Evolutionary conservation across 2,113 vertebrate genomes (phyloP).

Genomic region (Phodopus roborovskii): DNA sequence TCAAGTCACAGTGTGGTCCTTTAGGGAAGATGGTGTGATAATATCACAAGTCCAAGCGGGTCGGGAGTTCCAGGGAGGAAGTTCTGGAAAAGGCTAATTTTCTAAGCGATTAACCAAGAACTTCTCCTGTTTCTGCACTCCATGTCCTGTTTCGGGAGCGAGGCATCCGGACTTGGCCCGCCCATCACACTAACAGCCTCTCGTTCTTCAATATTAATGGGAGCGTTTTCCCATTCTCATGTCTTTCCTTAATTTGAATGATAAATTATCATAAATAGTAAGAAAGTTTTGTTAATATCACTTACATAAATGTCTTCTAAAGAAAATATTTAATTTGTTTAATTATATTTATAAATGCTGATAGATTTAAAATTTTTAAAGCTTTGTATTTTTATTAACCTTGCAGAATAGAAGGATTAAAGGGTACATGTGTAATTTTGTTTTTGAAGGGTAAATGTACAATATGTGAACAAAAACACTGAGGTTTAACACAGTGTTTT

Average conservation of each 20-base stretch:
- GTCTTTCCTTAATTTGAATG: conserved; percentile 73
- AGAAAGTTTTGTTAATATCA: conserved; percentile 75
- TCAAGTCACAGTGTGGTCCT: conserved; percentile 59
- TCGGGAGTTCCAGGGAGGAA: conserved; percentile 75
- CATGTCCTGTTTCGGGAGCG: conserved; percentile 76
- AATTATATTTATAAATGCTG: conserved; percentile 79
- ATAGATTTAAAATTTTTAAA: conserved; percentile 78
- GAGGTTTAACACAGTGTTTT: conserved; percentile 64
- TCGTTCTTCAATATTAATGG: conserved; percentile 67
- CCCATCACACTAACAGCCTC: conserved; percentile 70
- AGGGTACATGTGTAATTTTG: conserved; percentile 61
- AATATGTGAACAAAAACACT: conserved; percentile 70
- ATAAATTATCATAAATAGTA: conserved; percentile 75
- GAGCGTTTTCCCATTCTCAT: conserved; percentile 74
- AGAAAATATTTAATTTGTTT: conserved; percentile 78
- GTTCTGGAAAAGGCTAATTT: conserved; percentile 79
- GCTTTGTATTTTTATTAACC: conserved; percentile 73
- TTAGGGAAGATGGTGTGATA: conserved; percentile 63
- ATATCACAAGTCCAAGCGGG: conserved; percentile 69
- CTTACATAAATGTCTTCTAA: conserved; percentile 75
- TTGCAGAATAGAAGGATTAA: conserved; percentile 73
- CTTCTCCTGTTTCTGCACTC: conserved; percentile 75
- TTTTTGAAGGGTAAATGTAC: conserved; percentile 65
- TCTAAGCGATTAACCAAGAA: conserved; percentile 80
- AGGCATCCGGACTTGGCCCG: conserved; percentile 56